Percentiles rank a stretch among this genome's conserved stretches.
These are phyloP conservation scores for Calephelis nemesis DNA, from an alignment of 1,140 invertebrate genomes.

Conservation along the genomic window DNA sequence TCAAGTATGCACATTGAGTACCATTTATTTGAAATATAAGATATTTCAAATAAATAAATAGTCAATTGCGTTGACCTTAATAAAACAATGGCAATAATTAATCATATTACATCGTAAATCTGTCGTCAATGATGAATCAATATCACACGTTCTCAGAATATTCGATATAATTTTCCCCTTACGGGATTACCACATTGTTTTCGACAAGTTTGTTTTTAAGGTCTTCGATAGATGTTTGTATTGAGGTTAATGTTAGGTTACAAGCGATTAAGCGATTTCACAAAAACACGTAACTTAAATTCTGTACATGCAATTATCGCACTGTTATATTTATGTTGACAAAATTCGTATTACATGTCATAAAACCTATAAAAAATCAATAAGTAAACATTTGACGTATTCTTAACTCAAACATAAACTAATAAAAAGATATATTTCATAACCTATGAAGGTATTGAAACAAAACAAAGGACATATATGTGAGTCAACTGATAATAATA, in stretches of 20 bases:
- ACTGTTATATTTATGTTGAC: too few relatives aligned
- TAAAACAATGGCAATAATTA: not conserved
- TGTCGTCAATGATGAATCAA: constrained; percentile 20
- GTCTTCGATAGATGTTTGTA: not conserved
- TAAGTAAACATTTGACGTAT: too few relatives aligned
- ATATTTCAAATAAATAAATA: not conserved
- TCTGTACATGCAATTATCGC: too few relatives aligned
- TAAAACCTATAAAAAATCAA: too few relatives aligned
- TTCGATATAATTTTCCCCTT: constrained; percentile 40
- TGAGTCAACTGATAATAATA: constrained; percentile 4
- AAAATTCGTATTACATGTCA: too few relatives aligned
- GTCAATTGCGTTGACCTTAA: constrained; percentile 8
- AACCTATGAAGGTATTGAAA: too few relatives aligned
- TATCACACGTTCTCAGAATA: constrained; percentile 37
- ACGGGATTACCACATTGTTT: constrained; percentile 42
- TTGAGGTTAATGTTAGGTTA: not conserved
- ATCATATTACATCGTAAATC: not conserved
- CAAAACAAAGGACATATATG: constrained; percentile 1
- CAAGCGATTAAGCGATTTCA: not conserved
- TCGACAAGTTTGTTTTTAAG: constrained; percentile 30
- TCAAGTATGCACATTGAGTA: too few relatives aligned
- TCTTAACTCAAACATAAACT: too few relatives aligned
- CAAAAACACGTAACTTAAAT: too few relatives aligned
- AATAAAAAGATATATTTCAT: too few relatives aligned
- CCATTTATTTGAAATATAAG: too few relatives aligned